Base-by-base conservation (phyloP, 30 jellyfish, hydroid and myxozoan species). In the Sanderia malayensis region DNA sequence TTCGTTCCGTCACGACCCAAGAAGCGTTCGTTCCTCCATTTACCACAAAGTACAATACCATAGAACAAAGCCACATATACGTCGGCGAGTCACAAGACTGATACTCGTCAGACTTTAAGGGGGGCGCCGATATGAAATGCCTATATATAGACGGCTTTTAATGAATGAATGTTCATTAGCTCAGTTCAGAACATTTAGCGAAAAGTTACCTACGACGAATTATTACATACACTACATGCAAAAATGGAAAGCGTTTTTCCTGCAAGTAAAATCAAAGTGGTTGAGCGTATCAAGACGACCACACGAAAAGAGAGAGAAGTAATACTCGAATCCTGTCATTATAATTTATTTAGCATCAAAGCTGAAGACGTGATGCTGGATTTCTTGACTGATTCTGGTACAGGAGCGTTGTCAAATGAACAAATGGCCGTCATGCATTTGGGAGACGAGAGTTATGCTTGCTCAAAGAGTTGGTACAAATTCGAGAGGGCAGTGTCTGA, bases 401-500 rank as follows among this genome's bases (percentile, higher is more conserved):
- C 94, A 0, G 94, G 94, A 4, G 85, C 86, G 19, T 62, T 82
- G 28, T 82, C 94, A n/a, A 72, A 28, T 20, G 79, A 67, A 25
- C 94, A 82, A 25, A 72, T 69, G 83, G 86, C 94, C 15, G 80
- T 21, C 30, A 71, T 82, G 94, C 86, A 70, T 20, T 58, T 72
- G 0, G 94, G 86, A 6, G 94, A 82, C 62, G 94, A 82, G 65
- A 82, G 94, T 57, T 82, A 82, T 65, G 86, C 94, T 1, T 67
- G 86, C 23, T 70, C 86, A 24, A 61, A 44, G 26, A 82, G 94
- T 37, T 82, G 94, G 94, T 70, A 72, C 61, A 63, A 47, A 21
- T 82, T 82, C 76, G 79, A 52, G 58, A 46, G 21, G n/a, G 86
- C 94, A 25, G 94, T 82, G 21, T 8, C 64, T 1, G 76, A 82